Evolutionary conservation across 2,113 vertebrate genomes (phyloP), one percentile per base, ranked within the genome.

Genomic region (Leptodactylus fuscus): DNA sequence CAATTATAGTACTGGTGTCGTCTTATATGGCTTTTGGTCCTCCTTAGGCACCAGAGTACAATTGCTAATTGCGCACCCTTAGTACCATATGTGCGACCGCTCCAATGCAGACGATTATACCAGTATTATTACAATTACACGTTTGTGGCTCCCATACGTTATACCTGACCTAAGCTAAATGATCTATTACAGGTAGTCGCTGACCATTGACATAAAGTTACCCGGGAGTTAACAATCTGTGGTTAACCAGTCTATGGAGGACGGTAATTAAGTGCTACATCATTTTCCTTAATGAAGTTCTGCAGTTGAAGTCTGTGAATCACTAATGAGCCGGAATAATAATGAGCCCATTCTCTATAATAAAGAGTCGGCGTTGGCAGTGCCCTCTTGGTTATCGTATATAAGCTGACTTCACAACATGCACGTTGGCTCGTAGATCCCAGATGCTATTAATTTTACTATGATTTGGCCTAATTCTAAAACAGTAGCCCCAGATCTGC

Each of bases 221-320:
- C 36, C 13, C 55, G 32, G 20, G 60, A 84, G 55, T 70, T 81
- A 88, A 87, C 0, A 0, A 55, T 78, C 27, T 15, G 82, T 58
- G 22, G 22, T 34, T 4, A 81, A 81, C 0, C 85, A 58, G 89
- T 87, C 90, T 83, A 88, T 89, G 5, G 65, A 77, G 88, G 89
- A 89, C 87, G 88, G 84, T 92, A 93, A 95, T 94, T 91, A 94
- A 94, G 92, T 91, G 92, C 89, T 90, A 94, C 91, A 89, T 91
- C 94, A 91, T 94, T 92, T 93, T 93, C 90, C 93, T 92, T 89
- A 81, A 95, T 94, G 93, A 95, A 94, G 92, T 92, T 93, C 91
- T 89, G 78, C 91, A 90, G 90, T 89, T 89, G 85, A 89, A 92
- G 91, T 91, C 93, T 94, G 92, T 91, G 93, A 92, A 94, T 60